These are phyloP conservation scores for Ascaphus truei DNA, from an alignment of 2,113 vertebrate genomes.

Conservation along the genomic window DNA sequence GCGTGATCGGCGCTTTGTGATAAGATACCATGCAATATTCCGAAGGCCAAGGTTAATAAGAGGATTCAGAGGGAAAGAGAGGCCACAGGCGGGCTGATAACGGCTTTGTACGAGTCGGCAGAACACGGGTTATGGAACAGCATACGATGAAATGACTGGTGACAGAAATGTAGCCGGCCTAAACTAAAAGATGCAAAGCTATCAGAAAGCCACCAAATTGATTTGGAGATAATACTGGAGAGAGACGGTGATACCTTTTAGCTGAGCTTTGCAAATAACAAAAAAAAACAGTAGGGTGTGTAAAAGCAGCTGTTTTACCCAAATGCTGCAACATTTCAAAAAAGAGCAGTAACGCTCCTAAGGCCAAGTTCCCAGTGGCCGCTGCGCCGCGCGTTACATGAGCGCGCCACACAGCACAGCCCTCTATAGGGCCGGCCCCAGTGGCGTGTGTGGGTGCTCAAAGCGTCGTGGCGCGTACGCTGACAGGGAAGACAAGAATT, in stretches of 20 bases:
- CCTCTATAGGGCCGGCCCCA: too few species aligned
- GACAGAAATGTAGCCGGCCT: conserved; percentile 24
- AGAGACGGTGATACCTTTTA: too few species aligned
- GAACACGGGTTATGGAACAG: neutral
- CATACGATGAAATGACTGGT: conserved; percentile 22
- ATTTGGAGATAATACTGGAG: neutral
- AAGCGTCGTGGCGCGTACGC: too few species aligned
- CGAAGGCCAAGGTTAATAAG: conserved; percentile 30
- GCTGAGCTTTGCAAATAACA: conserved; percentile 1
- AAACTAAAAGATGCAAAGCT: conserved; percentile 17
- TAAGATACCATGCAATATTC: conserved; percentile 30
- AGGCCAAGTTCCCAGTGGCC: too few species aligned
- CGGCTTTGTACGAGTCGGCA: conserved; percentile 17
- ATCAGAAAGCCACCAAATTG: neutral
- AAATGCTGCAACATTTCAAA: too few species aligned
- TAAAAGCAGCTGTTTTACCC: too few species aligned
- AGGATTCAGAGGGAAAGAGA: conserved; percentile 3
- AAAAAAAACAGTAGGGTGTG: neutral
- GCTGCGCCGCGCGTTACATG: too few species aligned
- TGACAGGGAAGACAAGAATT: too few species aligned
- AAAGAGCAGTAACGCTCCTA: too few species aligned
- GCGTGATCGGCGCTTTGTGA: conserved; percentile 29
- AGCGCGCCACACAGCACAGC: too few species aligned
- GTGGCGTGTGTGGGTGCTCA: too few species aligned
- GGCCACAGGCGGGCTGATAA: conserved; percentile 17